Evolutionary conservation across 2,888 invertebrate genomes (phyloP).

Genomic region (Aquatica leii): DNA sequence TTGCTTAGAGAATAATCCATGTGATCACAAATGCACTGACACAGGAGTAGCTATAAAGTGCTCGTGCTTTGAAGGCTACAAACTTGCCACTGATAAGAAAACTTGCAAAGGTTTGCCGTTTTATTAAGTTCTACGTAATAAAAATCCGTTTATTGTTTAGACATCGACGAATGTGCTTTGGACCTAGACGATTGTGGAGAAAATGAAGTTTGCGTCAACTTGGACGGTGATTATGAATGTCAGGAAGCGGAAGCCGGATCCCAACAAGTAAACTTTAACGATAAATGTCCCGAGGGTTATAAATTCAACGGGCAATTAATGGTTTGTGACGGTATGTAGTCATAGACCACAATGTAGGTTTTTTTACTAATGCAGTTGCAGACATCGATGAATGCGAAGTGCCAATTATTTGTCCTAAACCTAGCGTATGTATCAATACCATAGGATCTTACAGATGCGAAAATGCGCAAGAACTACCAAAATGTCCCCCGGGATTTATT

Average conservation of each 20-base stretch:
- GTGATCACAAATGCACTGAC: conserved; percentile 78
- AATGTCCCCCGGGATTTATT: conserved; percentile 58
- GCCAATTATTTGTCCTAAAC: conserved; percentile 52
- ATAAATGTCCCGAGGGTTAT: conserved; percentile 66
- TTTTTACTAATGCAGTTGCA: conserved; percentile 26
- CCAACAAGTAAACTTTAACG: conserved; percentile 45
- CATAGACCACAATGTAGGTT: neutral
- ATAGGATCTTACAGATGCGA: conserved; percentile 57
- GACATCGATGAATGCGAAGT: conserved; percentile 59
- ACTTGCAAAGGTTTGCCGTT: conserved; percentile 68
- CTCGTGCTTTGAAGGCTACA: conserved; percentile 75
- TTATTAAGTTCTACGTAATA: neutral
- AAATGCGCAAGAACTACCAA: conserved; percentile 45
- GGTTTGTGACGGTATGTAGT: conserved; percentile 62
- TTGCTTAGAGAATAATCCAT: conserved; percentile 72
- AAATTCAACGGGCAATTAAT: conserved; percentile 65
- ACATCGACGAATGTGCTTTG: conserved; percentile 69
- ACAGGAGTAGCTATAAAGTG: conserved; percentile 75
- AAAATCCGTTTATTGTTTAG: conserved; percentile 53
- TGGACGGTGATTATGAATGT: conserved; percentile 65
- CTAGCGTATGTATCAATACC: conserved; percentile 56
- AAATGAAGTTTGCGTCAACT: conserved; percentile 64
- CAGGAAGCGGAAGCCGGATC: conserved; percentile 52
- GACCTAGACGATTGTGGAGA: conserved; percentile 62
- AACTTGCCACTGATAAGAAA: conserved; percentile 70